phyloP scores from a whole-genome alignment of 2,797 vertebrate species.

The Manis crassicaudata region DNA sequence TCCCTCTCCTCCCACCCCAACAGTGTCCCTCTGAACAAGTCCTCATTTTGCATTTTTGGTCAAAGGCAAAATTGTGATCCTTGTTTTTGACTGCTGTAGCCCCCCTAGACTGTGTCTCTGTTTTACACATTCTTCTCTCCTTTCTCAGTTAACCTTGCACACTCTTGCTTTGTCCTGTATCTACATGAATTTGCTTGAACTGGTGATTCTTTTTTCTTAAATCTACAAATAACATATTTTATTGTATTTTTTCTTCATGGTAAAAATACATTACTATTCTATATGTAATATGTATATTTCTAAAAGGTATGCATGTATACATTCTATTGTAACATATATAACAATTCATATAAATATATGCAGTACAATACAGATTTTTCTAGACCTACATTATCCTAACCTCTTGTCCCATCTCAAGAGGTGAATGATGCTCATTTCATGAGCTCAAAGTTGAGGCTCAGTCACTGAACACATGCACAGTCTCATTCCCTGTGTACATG shows the following conservation, averaged over 20 bases:
- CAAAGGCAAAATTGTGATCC: neutral
- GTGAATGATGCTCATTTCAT: neutral
- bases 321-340: neutral
- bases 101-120: neutral
- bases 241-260: neutral
- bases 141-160: neutral
- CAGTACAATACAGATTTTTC: neutral
- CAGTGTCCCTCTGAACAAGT: neutral
- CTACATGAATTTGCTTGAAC: neutral
- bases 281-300: neutral
- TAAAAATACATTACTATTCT: neutral
- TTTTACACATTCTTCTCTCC: neutral
- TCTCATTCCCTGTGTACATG: neutral
- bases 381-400: neutral
- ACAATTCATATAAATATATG: neutral
- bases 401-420: neutral
- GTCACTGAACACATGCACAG: accelerated
- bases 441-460: neutral
- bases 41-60: neutral
- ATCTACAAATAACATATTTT: neutral
- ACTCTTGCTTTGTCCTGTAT: neutral
- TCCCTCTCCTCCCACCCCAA: neutral
- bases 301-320: neutral
- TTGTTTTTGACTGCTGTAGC: neutral
- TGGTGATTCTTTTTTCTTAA: neutral